Evolutionary conservation across 2,113 vertebrate species (phyloP).

Genomic region (Ellobius talpinus): DNA sequence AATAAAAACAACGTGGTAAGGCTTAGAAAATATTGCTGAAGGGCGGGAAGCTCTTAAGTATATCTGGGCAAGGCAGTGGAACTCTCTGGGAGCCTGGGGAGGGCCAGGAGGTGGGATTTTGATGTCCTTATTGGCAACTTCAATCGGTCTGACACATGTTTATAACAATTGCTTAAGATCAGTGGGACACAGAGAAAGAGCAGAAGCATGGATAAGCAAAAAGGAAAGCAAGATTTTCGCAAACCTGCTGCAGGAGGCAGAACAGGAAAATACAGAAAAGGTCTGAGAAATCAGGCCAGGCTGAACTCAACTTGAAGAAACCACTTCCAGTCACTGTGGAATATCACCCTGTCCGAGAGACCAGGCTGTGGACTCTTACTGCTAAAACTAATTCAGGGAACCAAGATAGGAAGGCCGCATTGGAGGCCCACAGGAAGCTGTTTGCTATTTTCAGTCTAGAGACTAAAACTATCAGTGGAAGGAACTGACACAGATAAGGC

Average conservation of each 20-base stretch:
- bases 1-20: not conserved
- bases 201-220: not conserved
- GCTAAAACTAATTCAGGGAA: not conserved
- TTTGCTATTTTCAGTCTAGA: not conserved
- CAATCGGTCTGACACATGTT: not conserved
- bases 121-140: not conserved
- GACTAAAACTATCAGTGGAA: not conserved
- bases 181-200: not conserved
- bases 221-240: not conserved
- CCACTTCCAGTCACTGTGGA: not conserved
- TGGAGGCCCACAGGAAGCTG: not conserved
- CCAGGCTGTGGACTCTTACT: not conserved
- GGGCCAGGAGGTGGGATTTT: not conserved
- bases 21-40: not conserved
- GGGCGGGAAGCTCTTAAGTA: not conserved
- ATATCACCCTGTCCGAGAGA: not conserved
- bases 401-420: not conserved
- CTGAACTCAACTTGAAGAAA: not conserved
- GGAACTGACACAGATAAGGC: not conserved
- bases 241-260: not conserved
- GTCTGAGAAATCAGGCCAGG: not conserved
- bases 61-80: not conserved
- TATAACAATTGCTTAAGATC: not conserved
- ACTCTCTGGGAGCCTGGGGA: not conserved
- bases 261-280: not conserved